Evolutionary conservation across 2,888 invertebrate genomes (phyloP), one percentile per base, ranked within the genome.

Genomic region (Campopleginae sp.): DNA sequence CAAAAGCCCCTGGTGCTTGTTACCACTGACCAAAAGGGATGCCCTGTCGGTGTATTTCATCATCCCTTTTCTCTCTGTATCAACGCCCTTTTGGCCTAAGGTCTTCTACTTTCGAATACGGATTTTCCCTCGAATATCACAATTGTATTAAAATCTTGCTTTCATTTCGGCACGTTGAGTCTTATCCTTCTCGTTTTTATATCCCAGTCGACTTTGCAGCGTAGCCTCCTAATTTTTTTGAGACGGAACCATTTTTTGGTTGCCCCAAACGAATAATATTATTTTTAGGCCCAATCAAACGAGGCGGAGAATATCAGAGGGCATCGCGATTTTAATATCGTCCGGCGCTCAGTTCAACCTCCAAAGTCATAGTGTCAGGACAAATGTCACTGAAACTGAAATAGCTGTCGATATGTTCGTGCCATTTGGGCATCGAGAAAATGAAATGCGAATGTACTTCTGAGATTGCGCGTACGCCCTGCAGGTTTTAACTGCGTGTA

Each of bases 101-200:
- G 58, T 58, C 27, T 58, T 27, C 14, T 23, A 27, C 58, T 14
- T 65, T 33, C 76, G 65, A 84, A 80, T 84, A 84, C 80, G 76
- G 80, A 76, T 65, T 84, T 84, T 76, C 71, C 46, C 48, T n/a
- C 27, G 14, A 31, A 23, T 48, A 48, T 61, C 19, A 42, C 33
- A 54, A 48, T 8, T 31, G 27, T 31, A 23, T 75, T 44, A 51
- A 70, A 44, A 33, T 48, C 42, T 6, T 38, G 63, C 3, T 65
- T 8, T n/a, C 38, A 65, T 33, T 38, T 33, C n/a, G 63, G 33
- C n/a, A 63, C 54, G 19, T 7, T 44, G 31, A 51, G 63, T 54
- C 54, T 23, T 23, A 54, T 27, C 12, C 54, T 54, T 23, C 12
- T 23, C 23, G 23, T 14, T 58, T 58, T 58, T 27, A 19, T 4